Conservation (phyloP, 2,113 vertebrate species). For the Lophura nycthemera region DNA sequence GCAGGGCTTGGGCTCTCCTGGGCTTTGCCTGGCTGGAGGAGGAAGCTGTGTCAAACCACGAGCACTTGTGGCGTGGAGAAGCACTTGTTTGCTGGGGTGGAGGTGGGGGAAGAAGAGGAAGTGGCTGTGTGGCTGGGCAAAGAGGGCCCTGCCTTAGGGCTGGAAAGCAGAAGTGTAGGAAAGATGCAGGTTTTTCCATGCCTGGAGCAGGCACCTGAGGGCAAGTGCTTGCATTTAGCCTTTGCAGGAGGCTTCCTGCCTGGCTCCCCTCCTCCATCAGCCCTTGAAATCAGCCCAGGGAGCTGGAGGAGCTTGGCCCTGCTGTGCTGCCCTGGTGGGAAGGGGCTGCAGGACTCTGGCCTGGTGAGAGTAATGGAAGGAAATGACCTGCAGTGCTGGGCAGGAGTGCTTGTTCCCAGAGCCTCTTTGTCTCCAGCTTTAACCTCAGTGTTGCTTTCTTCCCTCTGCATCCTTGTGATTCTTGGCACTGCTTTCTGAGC, state of each 20-base stretch:
- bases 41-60: neutral
- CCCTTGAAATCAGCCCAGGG: neutral
- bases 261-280: neutral
- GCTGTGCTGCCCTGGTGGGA: slow-evolving; percentile 23
- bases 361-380: slow-evolving; percentile 47
- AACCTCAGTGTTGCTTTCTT: neutral
- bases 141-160: neutral
- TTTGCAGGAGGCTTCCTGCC: slow-evolving; percentile 20
- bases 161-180: neutral
- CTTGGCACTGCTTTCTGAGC: slow-evolving; percentile 3
- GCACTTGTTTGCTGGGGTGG: neutral
- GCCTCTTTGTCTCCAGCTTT: slow-evolving; percentile 56
- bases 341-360: slow-evolving; percentile 14
- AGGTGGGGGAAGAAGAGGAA: neutral
- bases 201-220: neutral
- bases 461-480: slow-evolving; percentile 24
- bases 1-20: neutral
- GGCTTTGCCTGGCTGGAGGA: neutral
- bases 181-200: slow-evolving; percentile 8
- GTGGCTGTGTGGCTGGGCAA: neutral
- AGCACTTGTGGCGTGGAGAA: neutral
- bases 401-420: neutral
- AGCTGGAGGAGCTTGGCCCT: neutral
- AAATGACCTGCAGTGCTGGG: slow-evolving; percentile 60
- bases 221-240: neutral